Evolutionary conservation across 2,888 invertebrate genomes (phyloP), one percentile per base, ranked within the genome.

Genomic region (Caenorhabditis becei): DNA sequence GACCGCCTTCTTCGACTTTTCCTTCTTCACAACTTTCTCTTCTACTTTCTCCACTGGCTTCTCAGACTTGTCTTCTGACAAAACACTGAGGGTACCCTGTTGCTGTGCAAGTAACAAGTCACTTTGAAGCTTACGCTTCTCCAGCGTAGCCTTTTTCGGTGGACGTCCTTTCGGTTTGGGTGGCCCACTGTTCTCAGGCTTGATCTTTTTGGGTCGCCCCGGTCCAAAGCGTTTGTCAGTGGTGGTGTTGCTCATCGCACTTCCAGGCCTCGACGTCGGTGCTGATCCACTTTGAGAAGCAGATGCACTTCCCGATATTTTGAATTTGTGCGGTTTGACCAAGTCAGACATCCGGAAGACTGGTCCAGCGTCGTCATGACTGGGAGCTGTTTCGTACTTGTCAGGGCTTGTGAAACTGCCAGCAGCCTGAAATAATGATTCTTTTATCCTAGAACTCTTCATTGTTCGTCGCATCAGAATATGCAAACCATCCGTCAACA

Each of bases 121-220:
- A 8, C 65, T 77, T n/a, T 66, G 47, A 0, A 58, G 58, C 16
- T 71, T 75, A 63, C 59, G 56, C 58, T 71, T 79, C 67, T 77
- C 77, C 16, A 77, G 47, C 3, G 59, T 62, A 8, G 58, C 58
- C 47, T 78, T 77, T 47, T 82, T 82, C 1, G 82, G 82, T 44
- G 82, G 82, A 18, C 82, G 37, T 18, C 82, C 82, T 44, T 82
- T 82, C 14, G 82, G 82, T n/a, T 65, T 77, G 4, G 82, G 81
- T 14, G 65, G 41, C 7, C 2, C 35, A 26, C 58, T 74, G 47
- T 28, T 53, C 28, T 67, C 69, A 7, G 66, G 69, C 47, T 77
- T 81, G 20, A 61, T 53, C 23, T 77, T 77, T 37, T 77, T 71
- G 0, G 77, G 71, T 23, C 62, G 41, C 14, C 66, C 75, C 0